Evolutionary conservation across 2,888 invertebrate species (phyloP).

Genomic region (Mamestra brassicae): DNA sequence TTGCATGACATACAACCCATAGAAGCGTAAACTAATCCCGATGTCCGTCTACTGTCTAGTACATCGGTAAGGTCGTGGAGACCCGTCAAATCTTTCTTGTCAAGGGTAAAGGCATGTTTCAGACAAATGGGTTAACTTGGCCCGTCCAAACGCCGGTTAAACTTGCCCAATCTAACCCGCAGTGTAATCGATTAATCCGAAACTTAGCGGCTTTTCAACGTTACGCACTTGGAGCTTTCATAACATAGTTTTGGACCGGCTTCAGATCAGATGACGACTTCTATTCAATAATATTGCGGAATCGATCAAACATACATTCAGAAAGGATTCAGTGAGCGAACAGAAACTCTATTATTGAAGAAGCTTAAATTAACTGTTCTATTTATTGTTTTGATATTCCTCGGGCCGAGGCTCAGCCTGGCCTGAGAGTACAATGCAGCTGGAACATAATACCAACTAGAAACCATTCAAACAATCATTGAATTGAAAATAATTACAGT

Average conservation of each 20-base stretch:
- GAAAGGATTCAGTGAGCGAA: slow-evolving; percentile 59
- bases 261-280: slow-evolving; percentile 69
- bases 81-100: slow-evolving; percentile 73
- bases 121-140: slow-evolving; percentile 82
- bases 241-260: slow-evolving; percentile 72
- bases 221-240: slow-evolving; percentile 72
- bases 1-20: slow-evolving; percentile 37
- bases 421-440: slow-evolving; percentile 32
- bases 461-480: slow-evolving; percentile 31
- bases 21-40: slow-evolving; percentile 54
- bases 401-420: background rate
- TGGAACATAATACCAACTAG: slow-evolving; percentile 8
- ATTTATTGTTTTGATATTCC: slow-evolving; percentile 41
- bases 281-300: slow-evolving; percentile 68
- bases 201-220: slow-evolving; percentile 79
- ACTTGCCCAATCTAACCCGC: slow-evolving; percentile 82
- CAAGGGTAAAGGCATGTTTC: slow-evolving; percentile 73
- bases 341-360: slow-evolving; percentile 37
- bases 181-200: slow-evolving; percentile 83
- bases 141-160: slow-evolving; percentile 76
- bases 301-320: slow-evolving; percentile 73
- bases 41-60: slow-evolving; percentile 54
- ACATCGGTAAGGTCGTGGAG: slow-evolving; percentile 62
- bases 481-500: slow-evolving; percentile 39
- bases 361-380: slow-evolving; percentile 24